These are phyloP conservation scores for Poliocrania exsul DNA, from an alignment of 2,797 vertebrate genomes.

Conservation along the genomic window DNA sequence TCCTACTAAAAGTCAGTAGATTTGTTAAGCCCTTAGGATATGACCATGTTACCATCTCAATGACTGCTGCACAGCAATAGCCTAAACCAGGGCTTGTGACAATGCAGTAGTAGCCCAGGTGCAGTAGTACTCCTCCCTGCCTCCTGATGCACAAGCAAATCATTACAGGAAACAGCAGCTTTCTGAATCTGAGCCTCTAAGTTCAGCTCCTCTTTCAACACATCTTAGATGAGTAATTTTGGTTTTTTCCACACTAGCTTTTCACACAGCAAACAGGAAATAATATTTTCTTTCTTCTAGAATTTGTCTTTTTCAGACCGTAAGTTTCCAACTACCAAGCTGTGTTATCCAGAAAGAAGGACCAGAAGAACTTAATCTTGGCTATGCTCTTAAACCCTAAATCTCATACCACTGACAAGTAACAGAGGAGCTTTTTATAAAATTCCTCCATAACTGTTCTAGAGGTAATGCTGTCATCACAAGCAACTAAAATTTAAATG, in stretches of 20 bases:
- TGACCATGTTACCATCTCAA: fast-evolving
- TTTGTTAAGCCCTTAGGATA: not conserved
- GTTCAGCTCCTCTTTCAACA: not conserved
- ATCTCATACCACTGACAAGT: not conserved
- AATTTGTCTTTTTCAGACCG: not conserved
- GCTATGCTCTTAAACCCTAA: not conserved
- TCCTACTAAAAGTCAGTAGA: not conserved
- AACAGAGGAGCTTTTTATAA: not conserved
- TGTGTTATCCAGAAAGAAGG: not conserved
- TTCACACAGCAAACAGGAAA: not conserved
- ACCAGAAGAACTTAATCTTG: not conserved
- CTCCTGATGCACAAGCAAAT: not conserved
- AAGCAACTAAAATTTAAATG: not conserved
- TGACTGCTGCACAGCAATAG: not conserved
- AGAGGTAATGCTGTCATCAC: not conserved
- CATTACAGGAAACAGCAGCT: not conserved
- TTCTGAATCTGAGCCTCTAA: not conserved
- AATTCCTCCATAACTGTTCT: not conserved
- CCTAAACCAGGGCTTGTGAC: not conserved
- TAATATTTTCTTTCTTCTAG: not conserved
- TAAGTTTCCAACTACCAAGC: not conserved
- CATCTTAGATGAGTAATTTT: not conserved
- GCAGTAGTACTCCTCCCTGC: not conserved
- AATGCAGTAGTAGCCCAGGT: not conserved
- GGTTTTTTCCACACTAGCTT: not conserved